Percentiles rank a stretch among this genome's conserved stretches.
These are phyloP conservation scores for Drosophila peninsularis DNA, from an alignment of 2,888 invertebrate species.

Conservation along the genomic window DNA sequence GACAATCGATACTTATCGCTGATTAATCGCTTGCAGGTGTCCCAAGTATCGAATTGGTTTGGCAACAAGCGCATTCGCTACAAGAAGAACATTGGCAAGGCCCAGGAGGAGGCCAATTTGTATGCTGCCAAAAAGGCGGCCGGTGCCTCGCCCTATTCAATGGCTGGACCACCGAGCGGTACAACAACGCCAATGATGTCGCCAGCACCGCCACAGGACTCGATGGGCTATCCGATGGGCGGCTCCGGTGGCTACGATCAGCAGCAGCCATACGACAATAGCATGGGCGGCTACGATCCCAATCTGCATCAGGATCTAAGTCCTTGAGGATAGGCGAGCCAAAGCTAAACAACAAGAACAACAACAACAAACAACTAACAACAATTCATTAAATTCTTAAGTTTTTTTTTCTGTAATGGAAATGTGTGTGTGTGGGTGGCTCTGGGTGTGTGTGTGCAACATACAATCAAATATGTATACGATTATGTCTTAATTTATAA, in stretches of 20 bases:
- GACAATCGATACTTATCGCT: neutral
- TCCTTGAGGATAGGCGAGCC: slow-evolving; percentile 85
- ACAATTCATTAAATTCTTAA: slow-evolving; percentile 28
- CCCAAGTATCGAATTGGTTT: slow-evolving; percentile 99
- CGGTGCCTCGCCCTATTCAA: slow-evolving; percentile 94
- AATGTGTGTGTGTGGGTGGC: slow-evolving; percentile 16
- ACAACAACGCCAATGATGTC: slow-evolving; percentile 98
- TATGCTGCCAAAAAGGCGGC: slow-evolving; percentile 99
- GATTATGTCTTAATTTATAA: slow-evolving; percentile 61
- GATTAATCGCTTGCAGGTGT: slow-evolving; percentile 75
- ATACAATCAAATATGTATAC: slow-evolving; percentile 72
- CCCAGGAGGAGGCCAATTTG: slow-evolving; percentile 99
- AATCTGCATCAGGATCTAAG: slow-evolving; percentile 94
- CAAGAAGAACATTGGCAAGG: slow-evolving; percentile 99
- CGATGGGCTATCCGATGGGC: slow-evolving; percentile 96
- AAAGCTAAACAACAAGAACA: slow-evolving; percentile 35
- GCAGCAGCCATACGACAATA: slow-evolving; percentile 94
- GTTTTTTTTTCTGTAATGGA: slow-evolving; percentile 40
- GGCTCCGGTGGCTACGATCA: slow-evolving; percentile 96
- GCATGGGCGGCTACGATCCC: slow-evolving; percentile 96
- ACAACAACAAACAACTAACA: slow-evolving; percentile 1
- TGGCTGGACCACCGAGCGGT: slow-evolving; percentile 94
- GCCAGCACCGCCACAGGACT: slow-evolving; percentile 95
- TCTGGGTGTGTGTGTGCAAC: slow-evolving; percentile 33
- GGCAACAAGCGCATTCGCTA: slow-evolving; percentile 99